A percentile compares a stretch with the other conserved stretches of the same genome.
These are phyloP conservation scores for Albula glossodonta DNA, from an alignment of 2,113 vertebrate species.

Conservation along the genomic window DNA sequence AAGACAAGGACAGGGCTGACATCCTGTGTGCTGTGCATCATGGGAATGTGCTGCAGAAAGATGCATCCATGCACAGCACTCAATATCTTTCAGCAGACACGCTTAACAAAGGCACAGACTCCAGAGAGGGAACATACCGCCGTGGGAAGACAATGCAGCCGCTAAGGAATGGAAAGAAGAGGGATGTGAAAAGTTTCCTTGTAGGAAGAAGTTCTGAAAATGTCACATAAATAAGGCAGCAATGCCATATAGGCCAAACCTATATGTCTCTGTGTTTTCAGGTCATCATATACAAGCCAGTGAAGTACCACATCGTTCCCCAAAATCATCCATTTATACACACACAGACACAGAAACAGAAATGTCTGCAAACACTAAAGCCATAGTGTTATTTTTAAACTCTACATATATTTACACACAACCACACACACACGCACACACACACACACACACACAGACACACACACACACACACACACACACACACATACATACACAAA, in stretches of 20 bases:
- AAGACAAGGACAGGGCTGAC: not conserved
- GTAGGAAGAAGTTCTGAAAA: not conserved
- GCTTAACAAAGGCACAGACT: not conserved
- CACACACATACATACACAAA: no score
- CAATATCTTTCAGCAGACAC: not conserved
- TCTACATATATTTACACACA: not conserved
- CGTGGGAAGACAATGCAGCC: not conserved
- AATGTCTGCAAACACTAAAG: not conserved
- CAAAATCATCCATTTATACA: not conserved
- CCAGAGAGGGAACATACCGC: not conserved
- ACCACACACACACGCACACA: no score
- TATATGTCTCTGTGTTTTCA: not conserved
- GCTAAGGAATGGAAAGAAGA: not conserved
- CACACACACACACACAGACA: no score
- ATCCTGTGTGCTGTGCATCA: not conserved
- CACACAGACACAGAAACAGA: not conserved
- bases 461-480: no score
- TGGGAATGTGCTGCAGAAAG: not conserved
- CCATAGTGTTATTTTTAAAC: not conserved
- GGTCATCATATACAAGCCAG: not conserved
- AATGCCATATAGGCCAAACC: not conserved
- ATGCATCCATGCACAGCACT: not conserved
- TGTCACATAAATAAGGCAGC: not conserved
- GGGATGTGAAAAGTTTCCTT: not conserved
- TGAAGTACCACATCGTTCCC: not conserved